A percentile compares a stretch with the other conserved stretches of the same genome.
Conservation (phyloP, 2,113 vertebrate species). For the Oncorhynchus mykiss region DNA sequence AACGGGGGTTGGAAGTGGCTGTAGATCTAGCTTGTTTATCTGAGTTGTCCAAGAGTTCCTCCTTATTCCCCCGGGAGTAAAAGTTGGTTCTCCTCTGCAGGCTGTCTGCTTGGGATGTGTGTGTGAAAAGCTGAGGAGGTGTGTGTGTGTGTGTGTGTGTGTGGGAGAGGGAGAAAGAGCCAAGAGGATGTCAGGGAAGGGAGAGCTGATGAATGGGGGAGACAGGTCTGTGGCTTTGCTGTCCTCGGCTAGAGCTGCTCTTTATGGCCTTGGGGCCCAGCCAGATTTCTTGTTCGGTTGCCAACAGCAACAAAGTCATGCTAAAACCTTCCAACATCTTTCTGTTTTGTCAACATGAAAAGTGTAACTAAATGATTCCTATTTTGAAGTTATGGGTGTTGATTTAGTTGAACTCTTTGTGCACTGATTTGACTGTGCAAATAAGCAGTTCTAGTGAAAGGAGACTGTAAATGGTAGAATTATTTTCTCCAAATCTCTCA, state of each 20-base stretch:
- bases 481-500: too few species aligned
- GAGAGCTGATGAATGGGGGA: conserved; percentile 58
- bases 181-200: background rate
- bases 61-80: too few species aligned
- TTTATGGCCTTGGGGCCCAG: conserved; percentile 61
- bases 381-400: conserved; percentile 1
- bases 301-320: conserved; percentile 54
- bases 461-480: background rate
- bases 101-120: conserved; percentile 52
- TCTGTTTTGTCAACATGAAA: conserved; percentile 27
- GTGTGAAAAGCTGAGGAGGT: conserved; percentile 50
- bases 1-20: too few species aligned
- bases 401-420: background rate
- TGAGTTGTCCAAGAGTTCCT: too few species aligned
- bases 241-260: conserved; percentile 47
- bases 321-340: conserved; percentile 33
- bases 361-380: conserved; percentile 5
- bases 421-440: conserved; percentile 46
- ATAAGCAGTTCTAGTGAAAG: conserved; percentile 16
- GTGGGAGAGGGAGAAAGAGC: background rate
- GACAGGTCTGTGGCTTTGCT: conserved; percentile 60
- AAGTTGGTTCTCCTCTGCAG: conserved; percentile 25
- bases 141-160: conserved; percentile 48
- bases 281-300: conserved; percentile 57
- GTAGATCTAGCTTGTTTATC: too few species aligned